phyloP scores from a whole-genome alignment of 2,797 vertebrate genomes.

The Hyperoplus immaculatus region DNA sequence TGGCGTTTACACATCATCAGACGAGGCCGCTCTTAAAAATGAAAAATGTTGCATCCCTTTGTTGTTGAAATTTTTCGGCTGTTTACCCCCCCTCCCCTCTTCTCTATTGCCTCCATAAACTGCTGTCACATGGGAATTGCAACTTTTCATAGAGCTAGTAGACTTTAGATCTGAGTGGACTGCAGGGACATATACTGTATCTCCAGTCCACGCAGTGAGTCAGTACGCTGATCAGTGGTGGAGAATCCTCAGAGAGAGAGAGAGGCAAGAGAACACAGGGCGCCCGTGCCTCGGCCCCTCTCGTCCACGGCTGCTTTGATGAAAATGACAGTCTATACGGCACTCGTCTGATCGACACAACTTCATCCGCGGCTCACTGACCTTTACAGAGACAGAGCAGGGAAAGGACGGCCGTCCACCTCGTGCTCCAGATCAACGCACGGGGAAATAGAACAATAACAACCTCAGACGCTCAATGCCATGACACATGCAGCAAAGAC shows the following conservation, averaged over 20 bases:
- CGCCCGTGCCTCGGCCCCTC: constrained; percentile 1
- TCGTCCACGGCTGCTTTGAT: constrained; percentile 71
- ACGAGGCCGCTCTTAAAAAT: constrained; percentile 22
- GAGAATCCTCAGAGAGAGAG: constrained; percentile 56
- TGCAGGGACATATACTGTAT: constrained; percentile 20
- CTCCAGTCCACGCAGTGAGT: constrained; percentile 33
- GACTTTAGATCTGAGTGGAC: constrained; percentile 32
- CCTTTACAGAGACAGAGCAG: constrained; percentile 75
- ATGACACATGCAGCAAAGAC: constrained; percentile 62
- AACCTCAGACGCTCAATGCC: constrained; percentile 55
- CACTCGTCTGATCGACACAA: constrained; percentile 72
- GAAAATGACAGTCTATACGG: constrained; percentile 75
- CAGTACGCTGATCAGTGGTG: constrained; percentile 47
- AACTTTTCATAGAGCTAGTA: constrained; percentile 11
- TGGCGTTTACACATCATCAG: constrained; percentile 36
- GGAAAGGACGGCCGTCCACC: constrained; percentile 56
- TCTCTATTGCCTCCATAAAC: constrained; percentile 10
- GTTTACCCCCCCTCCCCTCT: not conserved
- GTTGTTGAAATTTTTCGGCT: constrained; percentile 10
- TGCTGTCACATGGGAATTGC: constrained; percentile 9
- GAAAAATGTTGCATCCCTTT: constrained; percentile 20
- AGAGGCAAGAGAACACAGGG: constrained; percentile 30
- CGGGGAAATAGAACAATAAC: constrained; percentile 72
- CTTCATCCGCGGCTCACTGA: constrained; percentile 78
- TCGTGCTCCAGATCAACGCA: constrained; percentile 58